Evolutionary conservation across 1,140 invertebrate genomes (phyloP), one percentile per base, ranked within the genome.

Genomic region (Ctenoplectra terminalis): DNA sequence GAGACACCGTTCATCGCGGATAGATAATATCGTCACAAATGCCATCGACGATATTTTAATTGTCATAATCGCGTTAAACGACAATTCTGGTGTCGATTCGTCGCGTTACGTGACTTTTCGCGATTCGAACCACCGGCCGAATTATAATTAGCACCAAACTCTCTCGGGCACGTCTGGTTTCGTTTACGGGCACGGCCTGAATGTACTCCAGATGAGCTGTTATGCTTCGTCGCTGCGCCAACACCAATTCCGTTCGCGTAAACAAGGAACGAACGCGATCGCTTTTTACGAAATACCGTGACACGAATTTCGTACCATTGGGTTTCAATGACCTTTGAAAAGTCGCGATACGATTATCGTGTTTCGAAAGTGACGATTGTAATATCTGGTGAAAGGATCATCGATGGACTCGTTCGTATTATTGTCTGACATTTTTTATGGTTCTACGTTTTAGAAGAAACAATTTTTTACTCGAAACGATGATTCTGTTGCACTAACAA

Each of bases 121-220:
- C 46, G 34, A 64, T 31, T 54, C 50, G n/a, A 50, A 67, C 64
- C 50, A 23, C 20, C 43, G 23, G n/a, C 48, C 26, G 46, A 26
- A 82, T 84, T 82, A 82, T 72, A 84, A 84, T 84, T 84, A 77
- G 64, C 75, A 63, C 20, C 26, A 26, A 46, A 50, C 46, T 2
- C 52, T 58, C 43, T 54, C 34, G 13, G 37, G 43, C 69, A 73
- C 81, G 54, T 69, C 50, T 79, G 78, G 58, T 81, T 75, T 81
- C 78, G 54, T 81, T 81, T 66, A 81, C 26, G 1, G 61, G 26
- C 7, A 11, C 56, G 23, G 17, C 20, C 40, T 75, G 71, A 75
- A 81, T 81, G 78, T 43, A 56, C 60, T 66, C 71, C 78, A 66
- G 71, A 81, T 81, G 78, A 81, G 71, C 71, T 54, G 78, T 75